Base-by-base conservation (phyloP, 2,888 invertebrate species). In the Homarus gammarus region DNA sequence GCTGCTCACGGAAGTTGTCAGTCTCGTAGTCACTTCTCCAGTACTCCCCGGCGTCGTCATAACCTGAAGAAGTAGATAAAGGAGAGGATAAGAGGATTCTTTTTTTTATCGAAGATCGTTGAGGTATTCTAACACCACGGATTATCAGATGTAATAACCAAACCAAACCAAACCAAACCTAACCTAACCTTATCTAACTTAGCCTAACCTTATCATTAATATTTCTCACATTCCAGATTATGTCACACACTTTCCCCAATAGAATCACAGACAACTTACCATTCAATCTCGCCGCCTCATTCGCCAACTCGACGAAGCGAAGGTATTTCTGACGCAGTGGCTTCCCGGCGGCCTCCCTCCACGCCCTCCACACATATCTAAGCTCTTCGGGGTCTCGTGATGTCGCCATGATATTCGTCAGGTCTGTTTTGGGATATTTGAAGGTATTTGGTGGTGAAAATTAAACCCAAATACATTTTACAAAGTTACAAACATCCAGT, bases 261-360 rank as follows among this genome's bases (percentile, higher is more conserved):
- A n/a, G n/a, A n/a, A n/a, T n/a, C n/a, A 68, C 5, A 6, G 68
- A 8, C 5, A 68, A 73, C 84, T 72, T 27, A 92, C 92, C 92
- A 40, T 92, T 92, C 2, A 89, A 77, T 38, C 49, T 78, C 1
- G 97, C 96, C 0, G 97, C 97, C 93, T 96, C 96, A 93, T 98
- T 98, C 0, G 96, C 96, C 44, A 98, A 93, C 92, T 96, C 95
- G 0, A 97, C 96, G 92, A 97, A 97, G 95, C 96, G 95, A 95
- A 96, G 95, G 93, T 96, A 98, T 91, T 96, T 95, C 89, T 96
- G 95, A 93, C 96, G 96, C 94, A 97, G 94, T 38, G 96, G 96
- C 0, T 96, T 96, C 0, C 98, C 98, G 0, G 96, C 96, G 88
- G 95, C 96, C 90, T 97, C 96, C 92, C 97, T 95, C 95, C 97